A percentile compares a stretch with the other conserved stretches of the same genome.
Conservation (phyloP, 1,140 invertebrate genomes). For the Drosophila murphyi region DNA sequence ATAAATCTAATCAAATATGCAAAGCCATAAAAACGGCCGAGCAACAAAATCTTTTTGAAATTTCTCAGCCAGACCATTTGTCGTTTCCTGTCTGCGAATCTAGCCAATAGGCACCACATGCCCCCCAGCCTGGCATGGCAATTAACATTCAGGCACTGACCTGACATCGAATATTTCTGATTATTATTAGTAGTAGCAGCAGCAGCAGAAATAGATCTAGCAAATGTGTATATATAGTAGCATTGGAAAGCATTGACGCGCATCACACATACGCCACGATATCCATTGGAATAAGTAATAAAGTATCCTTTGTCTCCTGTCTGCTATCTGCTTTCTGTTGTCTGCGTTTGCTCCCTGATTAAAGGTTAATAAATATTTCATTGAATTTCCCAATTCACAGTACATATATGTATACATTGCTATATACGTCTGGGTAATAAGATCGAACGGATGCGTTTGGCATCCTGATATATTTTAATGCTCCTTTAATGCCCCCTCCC, state of each 20-base stretch:
- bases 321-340: neutral
- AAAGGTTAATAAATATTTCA: conserved; percentile 54
- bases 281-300: conserved; percentile 39
- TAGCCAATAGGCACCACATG: neutral
- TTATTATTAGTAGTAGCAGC: conserved; percentile 16
- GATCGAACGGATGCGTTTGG: conserved; percentile 38
- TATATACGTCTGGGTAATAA: conserved; percentile 18
- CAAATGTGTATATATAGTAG: conserved; percentile 1
- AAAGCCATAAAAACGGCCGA: conserved; percentile 1
- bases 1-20: conserved; percentile 25
- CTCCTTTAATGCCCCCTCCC: conserved; percentile 23
- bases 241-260: neutral
- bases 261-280: conserved; percentile 38
- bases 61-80: neutral
- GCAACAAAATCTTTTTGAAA: neutral
- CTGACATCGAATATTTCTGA: conserved; percentile 32
- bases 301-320: conserved; percentile 29
- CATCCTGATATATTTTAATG: conserved; percentile 42
- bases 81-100: conserved; percentile 12
- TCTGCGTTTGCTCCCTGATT: conserved; percentile 24
- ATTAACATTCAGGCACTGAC: conserved; percentile 41
- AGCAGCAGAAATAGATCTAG: conserved; percentile 33
- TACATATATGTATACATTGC: neutral
- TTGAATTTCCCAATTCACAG: conserved; percentile 46
- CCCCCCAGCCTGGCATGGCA: conserved; percentile 29